Evolutionary conservation across 2,797 vertebrate genomes (phyloP), one percentile per base, ranked within the genome.

Genomic region (Syngnathus acus): DNA sequence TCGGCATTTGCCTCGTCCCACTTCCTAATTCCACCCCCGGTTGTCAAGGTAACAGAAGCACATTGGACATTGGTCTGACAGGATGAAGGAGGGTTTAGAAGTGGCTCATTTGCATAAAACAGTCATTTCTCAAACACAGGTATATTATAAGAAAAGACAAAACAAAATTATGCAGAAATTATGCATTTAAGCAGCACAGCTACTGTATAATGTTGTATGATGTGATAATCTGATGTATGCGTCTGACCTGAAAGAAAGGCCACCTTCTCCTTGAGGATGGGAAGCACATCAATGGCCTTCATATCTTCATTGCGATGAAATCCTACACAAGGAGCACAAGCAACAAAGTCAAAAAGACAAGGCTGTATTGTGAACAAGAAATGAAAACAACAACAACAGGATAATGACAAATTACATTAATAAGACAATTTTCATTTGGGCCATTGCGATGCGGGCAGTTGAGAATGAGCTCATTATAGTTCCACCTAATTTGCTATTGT

Each of bases 251-350:
- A 99, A 84, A 99, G 92, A 79, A 96, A 99, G 65, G 95, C 97
- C 67, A 99, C 94, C 84, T 99, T 99, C 83, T 98, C 97, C 84
- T 98, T 99, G 86, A 99, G 91, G 85, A 98, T 94, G 77, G 96
- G 97, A 80, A 99, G 89, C 70, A 99, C 95, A 82, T 99, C 96
- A 75, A 97, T 93, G 69, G 97, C 97, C 89, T 97, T 98, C 94
- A 97, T 94, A 76, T 95, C 95, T 90, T 99, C 97, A 88, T 97
- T 98, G 91, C 94, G 95, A 84, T 95, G 95, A 89, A 95, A 97
- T 81, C 96, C 97, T 99, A 80, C 66, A 90, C 40, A 84, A 43
- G 82, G 43, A 70, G 23, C 69, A 39, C 65, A 48, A 43, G 0
- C 50, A 4, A 57, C 16, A 14, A 57, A 10, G 59, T n/a, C 39